Evolutionary conservation across 30 jellyfish, hydroid and myxozoan genomes (phyloP), one percentile per base, ranked within the genome.

Genomic region (Turritopsis rubra): DNA sequence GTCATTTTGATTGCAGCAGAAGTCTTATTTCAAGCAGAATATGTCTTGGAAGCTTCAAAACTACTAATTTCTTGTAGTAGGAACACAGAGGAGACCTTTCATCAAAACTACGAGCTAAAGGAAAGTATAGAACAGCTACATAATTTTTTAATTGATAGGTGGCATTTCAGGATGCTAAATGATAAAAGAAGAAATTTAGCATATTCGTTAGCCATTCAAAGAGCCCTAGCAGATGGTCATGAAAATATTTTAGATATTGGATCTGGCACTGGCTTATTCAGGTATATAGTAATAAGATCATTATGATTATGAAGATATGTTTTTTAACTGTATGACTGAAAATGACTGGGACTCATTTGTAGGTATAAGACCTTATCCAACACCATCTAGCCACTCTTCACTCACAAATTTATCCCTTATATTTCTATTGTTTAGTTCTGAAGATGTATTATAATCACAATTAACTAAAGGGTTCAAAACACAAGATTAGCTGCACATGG

Each of bases 101-200:
- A n/a, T n/a, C 66, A 66, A 20, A 60, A 79, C 21, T 66, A 53
- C n/a, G 82, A 52, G 29, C 24, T 91, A 8, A 18, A n/a, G 60
- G 98, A 92, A 73, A 83, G 66, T 65, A 4, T 76, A 1, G 96
- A 92, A 71, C 95, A 85, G 29, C 73, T 83, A 30, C 65, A 80
- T 78, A 88, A 85, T 71, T 29, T 53, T 18, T 72, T 93, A 29
- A 79, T 92, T 1, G 89, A 83, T 7, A 66, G 96, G 28, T 92
- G 98, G 98, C 98, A 92, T 81, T 92, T 88, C 73, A 82, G 90
- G 66, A 92, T 92, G 98, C 84, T 92, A 21, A 92, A 92, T 88
- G 98, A 92, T 65, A 66, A 26, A 52, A 71, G 75, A 71, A 71
- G 98, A 79, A 92, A 92, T 65, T 21, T 72, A 28, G 87, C 92